These are phyloP conservation scores for Tetragonisca angustula DNA, from an alignment of 2,888 invertebrate species.

Conservation along the genomic window DNA sequence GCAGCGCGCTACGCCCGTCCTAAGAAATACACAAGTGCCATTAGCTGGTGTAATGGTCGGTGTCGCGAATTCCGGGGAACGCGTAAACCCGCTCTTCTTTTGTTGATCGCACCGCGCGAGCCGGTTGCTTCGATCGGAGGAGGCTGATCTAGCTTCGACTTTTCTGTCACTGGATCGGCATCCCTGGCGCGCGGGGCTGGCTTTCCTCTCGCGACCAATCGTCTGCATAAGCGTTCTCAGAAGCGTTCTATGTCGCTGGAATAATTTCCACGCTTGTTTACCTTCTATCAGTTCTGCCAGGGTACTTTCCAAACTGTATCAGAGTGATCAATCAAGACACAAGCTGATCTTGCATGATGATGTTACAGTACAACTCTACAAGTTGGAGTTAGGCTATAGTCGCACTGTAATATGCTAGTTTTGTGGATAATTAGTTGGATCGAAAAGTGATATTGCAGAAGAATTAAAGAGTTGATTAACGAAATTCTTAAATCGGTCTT, in stretches of 20 bases:
- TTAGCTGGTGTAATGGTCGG: neutral
- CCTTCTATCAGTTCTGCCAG: slow-evolving; percentile 39
- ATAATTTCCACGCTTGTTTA: slow-evolving; percentile 62
- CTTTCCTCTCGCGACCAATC: slow-evolving; percentile 18
- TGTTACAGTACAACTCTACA: too few relatives aligned
- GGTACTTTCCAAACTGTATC: neutral
- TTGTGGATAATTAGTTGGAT: too few relatives aligned
- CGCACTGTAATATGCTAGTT: too few relatives aligned
- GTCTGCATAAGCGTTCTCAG: slow-evolving; percentile 25
- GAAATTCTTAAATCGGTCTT: too few relatives aligned
- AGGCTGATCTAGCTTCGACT: slow-evolving; percentile 26
- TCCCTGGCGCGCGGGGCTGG: slow-evolving; percentile 44
- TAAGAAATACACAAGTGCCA: slow-evolving; percentile 12
- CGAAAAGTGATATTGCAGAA: too few relatives aligned
- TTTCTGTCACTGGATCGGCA: slow-evolving; percentile 65
- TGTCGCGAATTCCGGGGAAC: slow-evolving; percentile 37
- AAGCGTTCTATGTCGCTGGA: slow-evolving; percentile 47
- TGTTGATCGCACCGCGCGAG: neutral
- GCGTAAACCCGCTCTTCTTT: slow-evolving; percentile 54
- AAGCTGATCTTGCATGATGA: neutral
- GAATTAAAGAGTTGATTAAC: too few relatives aligned
- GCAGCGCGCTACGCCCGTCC: slow-evolving; percentile 25
- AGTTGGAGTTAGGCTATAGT: too few relatives aligned
- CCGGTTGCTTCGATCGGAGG: neutral
- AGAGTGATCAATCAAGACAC: neutral